Evolutionary conservation across 2,797 vertebrate genomes (phyloP), one percentile per base, ranked within the genome.

Genomic region (Schizothorax lantsangensis): DNA sequence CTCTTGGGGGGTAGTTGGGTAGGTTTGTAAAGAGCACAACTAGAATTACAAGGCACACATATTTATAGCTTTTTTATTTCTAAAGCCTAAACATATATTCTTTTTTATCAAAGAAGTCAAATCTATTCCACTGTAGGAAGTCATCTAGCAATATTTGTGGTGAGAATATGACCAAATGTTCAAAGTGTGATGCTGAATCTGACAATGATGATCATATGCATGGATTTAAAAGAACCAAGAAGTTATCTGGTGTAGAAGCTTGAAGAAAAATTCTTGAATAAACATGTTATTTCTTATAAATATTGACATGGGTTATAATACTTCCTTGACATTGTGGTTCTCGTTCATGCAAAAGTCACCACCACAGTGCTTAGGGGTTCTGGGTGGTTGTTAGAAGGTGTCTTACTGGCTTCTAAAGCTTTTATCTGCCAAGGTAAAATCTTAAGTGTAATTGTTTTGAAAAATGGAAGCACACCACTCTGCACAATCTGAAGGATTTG

Each of bases 21-120:
- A 59, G 57, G 36, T 79, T 79, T 64, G n/a, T 79, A 62, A 64
- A 64, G 38, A 62, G 40, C 75, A 79, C n/a, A 64, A 43, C 77
- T 59, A 43, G 21, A 79, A 62, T 26, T 79, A 8, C 23, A 79
- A 62, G 33, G 36, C 54, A 26, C 54, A 36, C 19, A 17, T 47
- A 4, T 78, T 23, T 23, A 36, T 36, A 77, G 19, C 6, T 38
- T 59, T 36, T 36, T 30, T n/a, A 26, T n/a, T 40, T 17, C 6
- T 17, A 10, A 59, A 79, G 14, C 21, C 11, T 40, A 40, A 40
- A 40, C 11, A 57, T 17, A 40, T 40, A 5, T 26, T 17, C 2
- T 38, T 26, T 2, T 59, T 79, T 15, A 26, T 79, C 21, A 59
- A 40, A 59, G 12, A 26, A 15, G 21, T 40, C 21, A 38, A 59